Evolutionary conservation across 2,113 vertebrate species (phyloP), one percentile per base, ranked within the genome.

Genomic region (Ophiodon elongatus): DNA sequence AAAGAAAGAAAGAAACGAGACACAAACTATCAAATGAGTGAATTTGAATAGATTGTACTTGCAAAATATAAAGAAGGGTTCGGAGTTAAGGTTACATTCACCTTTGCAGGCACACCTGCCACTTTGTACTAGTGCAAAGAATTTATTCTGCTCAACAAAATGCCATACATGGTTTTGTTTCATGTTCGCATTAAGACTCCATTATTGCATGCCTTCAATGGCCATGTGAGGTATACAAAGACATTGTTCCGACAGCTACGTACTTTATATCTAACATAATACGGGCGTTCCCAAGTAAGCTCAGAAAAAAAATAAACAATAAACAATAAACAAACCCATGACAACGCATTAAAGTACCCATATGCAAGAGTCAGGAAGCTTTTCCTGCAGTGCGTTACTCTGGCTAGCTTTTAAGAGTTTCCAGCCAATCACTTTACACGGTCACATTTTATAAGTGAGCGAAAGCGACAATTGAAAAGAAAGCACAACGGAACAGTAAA

Each of bases 221-320:
- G 89, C 89, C 37, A 35, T 78, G 72, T 87, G 88, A 93, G 93
- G 91, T 91, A 93, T 80, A 92, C 83, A 83, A 76, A 86, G 50
- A 79, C 59, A 77, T 62, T 74, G 60, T 65, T 73, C 73, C 19
- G 47, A 79, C 62, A 65, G 14, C 59, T 37, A 67, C 23, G 35
- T 27, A 73, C 27, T 73, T 35, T 39, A 65, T 17, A 19, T 54
- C n/a, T 62, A 37, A 60, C 33, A 79, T 29, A 37, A 82, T 50
- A 27, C n/a, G 52, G 50, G 37, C 1, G 15, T 23, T 41, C 50
- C 27, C 1, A 79, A 64, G 25, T 33, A 57, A 29, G 27, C 23
- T 43, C 9, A 64, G n/a, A 65, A 57, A 43, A n/a, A 35, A 13
- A 19, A 3, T n/a, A 21, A 52, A 43, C 17, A 39, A 11, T n/a